Conservation (phyloP, 2,797 vertebrate genomes). For the Carcharodon carcharias region DNA sequence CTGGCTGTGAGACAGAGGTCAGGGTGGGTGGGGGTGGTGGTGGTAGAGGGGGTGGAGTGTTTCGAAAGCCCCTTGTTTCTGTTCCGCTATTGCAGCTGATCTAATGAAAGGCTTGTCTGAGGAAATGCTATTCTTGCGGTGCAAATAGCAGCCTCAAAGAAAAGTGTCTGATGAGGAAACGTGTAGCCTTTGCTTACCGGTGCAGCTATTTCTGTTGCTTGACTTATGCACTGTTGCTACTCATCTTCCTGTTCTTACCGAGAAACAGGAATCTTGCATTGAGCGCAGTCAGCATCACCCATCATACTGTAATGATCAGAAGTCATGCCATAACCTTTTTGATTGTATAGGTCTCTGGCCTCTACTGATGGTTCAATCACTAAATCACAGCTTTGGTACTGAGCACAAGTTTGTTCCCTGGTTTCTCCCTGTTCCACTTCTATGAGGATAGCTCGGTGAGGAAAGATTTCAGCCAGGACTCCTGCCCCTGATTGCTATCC, state of each 20-base stretch:
- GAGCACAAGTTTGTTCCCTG: no score
- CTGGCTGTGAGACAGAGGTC: background rate
- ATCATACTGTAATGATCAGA: background rate
- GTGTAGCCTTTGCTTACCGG: no score
- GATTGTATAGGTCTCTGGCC: background rate
- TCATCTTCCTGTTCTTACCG: background rate
- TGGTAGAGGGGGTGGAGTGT: background rate
- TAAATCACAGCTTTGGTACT: background rate
- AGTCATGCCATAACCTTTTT: background rate
- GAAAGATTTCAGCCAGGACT: no score
- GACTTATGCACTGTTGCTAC: background rate
- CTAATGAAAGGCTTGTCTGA: background rate
- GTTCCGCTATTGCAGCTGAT: background rate
- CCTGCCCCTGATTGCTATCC: no score
- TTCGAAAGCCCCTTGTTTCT: background rate
- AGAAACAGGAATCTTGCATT: background rate
- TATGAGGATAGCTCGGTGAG: no score
- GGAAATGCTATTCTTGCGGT: background rate
- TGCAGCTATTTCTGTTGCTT: background rate
- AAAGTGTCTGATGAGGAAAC: background rate
- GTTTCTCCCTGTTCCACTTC: no score
- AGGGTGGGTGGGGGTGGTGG: background rate
- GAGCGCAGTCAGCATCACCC: background rate
- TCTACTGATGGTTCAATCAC: background rate
- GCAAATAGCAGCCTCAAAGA: background rate